These are phyloP conservation scores for Zeuzera pyrina DNA, from an alignment of 2,888 invertebrate genomes.

Conservation along the genomic window DNA sequence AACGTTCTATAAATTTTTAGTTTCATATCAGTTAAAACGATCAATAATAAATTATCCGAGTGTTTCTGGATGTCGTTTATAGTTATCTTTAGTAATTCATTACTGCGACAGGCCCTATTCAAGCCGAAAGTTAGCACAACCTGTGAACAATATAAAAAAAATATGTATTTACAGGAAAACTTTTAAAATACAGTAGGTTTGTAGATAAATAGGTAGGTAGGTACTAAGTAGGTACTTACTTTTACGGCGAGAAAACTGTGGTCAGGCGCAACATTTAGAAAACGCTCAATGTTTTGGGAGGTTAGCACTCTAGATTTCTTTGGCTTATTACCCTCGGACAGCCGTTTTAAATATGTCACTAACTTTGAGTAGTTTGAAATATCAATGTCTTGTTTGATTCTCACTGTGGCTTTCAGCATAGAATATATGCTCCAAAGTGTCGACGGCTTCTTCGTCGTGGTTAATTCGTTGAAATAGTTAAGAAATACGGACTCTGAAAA, in stretches of 20 bases:
- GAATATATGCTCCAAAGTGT: constrained; percentile 9
- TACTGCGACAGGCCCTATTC: too few relatives aligned
- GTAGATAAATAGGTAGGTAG: constrained; percentile 4
- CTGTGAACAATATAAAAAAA: too few relatives aligned
- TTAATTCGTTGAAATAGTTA: constrained; percentile 8
- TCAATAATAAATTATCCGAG: too few relatives aligned
- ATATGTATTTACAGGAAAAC: too few relatives aligned
- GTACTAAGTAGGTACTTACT: constrained; percentile 6
- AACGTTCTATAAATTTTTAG: too few relatives aligned
- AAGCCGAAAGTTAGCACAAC: too few relatives aligned
- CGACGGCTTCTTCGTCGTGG: constrained; percentile 6
- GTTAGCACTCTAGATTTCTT: constrained; percentile 8
- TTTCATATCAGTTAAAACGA: too few relatives aligned
- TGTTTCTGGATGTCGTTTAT: too few relatives aligned
- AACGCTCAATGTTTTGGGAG: constrained; percentile 6
- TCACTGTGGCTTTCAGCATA: constrained; percentile 8
- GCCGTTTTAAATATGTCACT: constrained; percentile 4
- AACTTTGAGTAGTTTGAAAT: constrained; percentile 6
- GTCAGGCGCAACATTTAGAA: constrained; percentile 8
- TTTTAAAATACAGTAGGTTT: too few relatives aligned
- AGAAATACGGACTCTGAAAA: constrained; percentile 1
- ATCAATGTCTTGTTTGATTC: constrained; percentile 6
- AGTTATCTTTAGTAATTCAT: too few relatives aligned
- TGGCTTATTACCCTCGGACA: constrained; percentile 1
- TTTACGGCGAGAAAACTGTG: constrained; percentile 4